These are phyloP conservation scores for Danaus chrysippus DNA, from an alignment of 2,888 invertebrate species.

Conservation along the genomic window DNA sequence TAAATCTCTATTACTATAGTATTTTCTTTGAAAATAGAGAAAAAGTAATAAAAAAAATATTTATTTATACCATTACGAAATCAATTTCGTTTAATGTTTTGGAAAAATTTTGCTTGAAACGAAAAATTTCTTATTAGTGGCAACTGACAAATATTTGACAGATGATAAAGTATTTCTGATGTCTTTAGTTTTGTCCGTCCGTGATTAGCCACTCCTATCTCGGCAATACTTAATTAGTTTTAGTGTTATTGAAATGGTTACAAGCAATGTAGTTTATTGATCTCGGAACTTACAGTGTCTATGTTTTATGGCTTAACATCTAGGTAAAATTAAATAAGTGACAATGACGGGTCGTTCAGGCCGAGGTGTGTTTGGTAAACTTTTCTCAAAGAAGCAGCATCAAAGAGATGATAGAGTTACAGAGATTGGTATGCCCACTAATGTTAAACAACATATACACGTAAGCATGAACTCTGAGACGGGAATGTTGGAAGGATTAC, in stretches of 20 bases:
- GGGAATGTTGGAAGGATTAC: conserved; percentile 91
- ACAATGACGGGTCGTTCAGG: conserved; percentile 74
- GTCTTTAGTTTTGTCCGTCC: conserved; percentile 56
- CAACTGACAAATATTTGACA: conserved; percentile 33
- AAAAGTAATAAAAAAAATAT: too few species aligned
- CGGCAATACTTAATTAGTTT: conserved; percentile 48
- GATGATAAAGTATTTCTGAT: conserved; percentile 32
- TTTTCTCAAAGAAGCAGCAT: conserved; percentile 69
- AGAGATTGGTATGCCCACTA: conserved; percentile 90
- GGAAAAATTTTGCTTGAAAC: conserved; percentile 23
- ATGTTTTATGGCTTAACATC: conserved; percentile 33
- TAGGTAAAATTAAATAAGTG: conserved; percentile 43
- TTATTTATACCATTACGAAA: too few species aligned
- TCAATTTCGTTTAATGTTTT: conserved; percentile 6
- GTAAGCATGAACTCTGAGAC: conserved; percentile 90
- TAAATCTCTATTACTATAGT: conserved; percentile 2
- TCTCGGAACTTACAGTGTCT: conserved; percentile 44
- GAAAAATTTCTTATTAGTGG: conserved; percentile 26
- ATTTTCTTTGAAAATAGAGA: too few species aligned
- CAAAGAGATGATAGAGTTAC: conserved; percentile 76
- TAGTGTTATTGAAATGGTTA: conserved; percentile 44
- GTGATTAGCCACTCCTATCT: conserved; percentile 71
- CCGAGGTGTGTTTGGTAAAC: conserved; percentile 72
- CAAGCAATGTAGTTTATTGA: conserved; percentile 59
- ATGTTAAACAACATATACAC: conserved; percentile 91